Conservation (phyloP, 2,888 invertebrate species). For the Cataglyphis livida region DNA sequence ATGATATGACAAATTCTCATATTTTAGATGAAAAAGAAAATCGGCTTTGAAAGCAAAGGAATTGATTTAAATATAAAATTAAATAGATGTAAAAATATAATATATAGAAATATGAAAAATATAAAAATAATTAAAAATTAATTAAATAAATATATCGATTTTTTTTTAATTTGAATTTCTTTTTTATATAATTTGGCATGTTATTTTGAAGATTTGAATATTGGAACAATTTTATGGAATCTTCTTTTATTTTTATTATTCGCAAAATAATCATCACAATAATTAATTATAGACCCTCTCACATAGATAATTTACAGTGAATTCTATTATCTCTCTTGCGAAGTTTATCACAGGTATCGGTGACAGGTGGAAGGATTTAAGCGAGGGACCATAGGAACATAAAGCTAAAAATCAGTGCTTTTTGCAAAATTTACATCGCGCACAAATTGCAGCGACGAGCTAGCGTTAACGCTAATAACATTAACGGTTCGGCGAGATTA, state of each 20-base stretch:
- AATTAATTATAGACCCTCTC: background rate
- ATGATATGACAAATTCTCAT: slow-evolving; percentile 32
- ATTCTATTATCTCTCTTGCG: slow-evolving; percentile 24
- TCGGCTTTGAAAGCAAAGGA: background rate
- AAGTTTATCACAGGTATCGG: slow-evolving; percentile 19
- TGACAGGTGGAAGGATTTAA: slow-evolving; percentile 44
- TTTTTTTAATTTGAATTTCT: background rate
- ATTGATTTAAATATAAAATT: background rate
- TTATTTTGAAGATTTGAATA: background rate
- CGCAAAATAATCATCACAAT: background rate
- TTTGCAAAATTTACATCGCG: slow-evolving; percentile 41
- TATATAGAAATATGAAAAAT: background rate
- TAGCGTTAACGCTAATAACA: slow-evolving; percentile 51
- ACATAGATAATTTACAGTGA: background rate
- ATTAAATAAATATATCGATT: background rate
- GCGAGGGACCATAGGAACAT: background rate
- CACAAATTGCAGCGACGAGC: slow-evolving; percentile 26
- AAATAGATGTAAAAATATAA: background rate
- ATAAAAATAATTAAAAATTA: background rate
- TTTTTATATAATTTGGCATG: background rate
- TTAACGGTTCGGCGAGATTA: slow-evolving; percentile 53
- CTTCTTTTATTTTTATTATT: background rate
- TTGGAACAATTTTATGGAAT: background rate
- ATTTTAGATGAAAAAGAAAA: slow-evolving; percentile 5
- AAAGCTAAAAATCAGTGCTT: background rate